Evolutionary conservation across 2,113 vertebrate species (phyloP), one percentile per base, ranked within the genome.

Genomic region (Mobula birostris): DNA sequence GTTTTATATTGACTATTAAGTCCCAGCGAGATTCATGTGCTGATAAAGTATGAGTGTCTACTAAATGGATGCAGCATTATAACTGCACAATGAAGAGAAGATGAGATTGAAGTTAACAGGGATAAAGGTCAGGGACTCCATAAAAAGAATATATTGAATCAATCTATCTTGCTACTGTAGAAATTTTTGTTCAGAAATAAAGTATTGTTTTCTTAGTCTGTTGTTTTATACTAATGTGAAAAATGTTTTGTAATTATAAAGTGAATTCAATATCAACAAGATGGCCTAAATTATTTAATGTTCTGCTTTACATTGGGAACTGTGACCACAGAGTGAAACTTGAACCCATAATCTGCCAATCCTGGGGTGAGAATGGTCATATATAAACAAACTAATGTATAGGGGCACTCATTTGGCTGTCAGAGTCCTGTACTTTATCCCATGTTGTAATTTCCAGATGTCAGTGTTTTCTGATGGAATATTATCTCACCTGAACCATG

Each of bases 1-100:
- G 32, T 93, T 93, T 93, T 93, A 93, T 93, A 93, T 93, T 93
- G 91, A 93, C 91, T 74, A 93, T 93, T 93, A 93, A 93, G 24
- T 70, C 40, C 7, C 68, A 56, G 66, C 74, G 70, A 93, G 68
- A 93, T 56, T 27, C 32, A 29, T 29, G 70, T 15, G 91, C 36
- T 93, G 91, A 76, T 74, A 40, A 93, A 93, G 91, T 93, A 74
- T 74, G 66, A 74, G 27, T 56, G 70, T 40, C 72, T 29, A 6
- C 61, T 66, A 68, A 93, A 29, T 56, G 21, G 32, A 74, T 40
- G 40, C 91, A 93, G 36, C 19, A 74, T n/a, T 93, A 56, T 56
- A 93, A 4, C 91, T 56, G 40, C 91, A 76, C 70, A 74, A 74
- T 56, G 5, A 12, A 48, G 68, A 29, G 63, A 91, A 91, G 63